phyloP scores from a whole-genome alignment of 2,113 vertebrate species.

The Glaucomys volans region DNA sequence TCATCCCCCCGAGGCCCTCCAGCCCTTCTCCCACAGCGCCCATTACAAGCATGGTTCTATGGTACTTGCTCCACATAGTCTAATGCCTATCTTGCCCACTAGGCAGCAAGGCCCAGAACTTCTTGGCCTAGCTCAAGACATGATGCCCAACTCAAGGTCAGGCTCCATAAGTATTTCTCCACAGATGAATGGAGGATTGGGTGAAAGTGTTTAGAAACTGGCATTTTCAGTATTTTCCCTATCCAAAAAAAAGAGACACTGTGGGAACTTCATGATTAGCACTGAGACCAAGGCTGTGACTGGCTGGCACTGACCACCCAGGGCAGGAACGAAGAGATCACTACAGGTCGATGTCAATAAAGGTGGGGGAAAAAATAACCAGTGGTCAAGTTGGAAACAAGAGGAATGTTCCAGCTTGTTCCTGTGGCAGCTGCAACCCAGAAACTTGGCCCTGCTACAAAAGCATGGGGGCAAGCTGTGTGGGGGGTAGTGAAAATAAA shows the following conservation, averaged over 20 bases:
- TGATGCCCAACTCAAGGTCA: neutral
- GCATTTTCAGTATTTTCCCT: neutral
- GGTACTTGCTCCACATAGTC: rapidly evolving
- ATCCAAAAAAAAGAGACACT: neutral
- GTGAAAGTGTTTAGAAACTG: neutral
- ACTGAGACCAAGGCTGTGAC: neutral
- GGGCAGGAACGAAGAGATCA: neutral
- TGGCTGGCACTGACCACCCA: neutral
- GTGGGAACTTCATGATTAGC: neutral
- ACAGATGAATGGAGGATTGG: neutral
- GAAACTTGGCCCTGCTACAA: slow-evolving; percentile 56
- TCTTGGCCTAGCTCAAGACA: neutral
- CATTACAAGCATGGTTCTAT: rapidly evolving
- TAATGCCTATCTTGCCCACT: rapidly evolving
- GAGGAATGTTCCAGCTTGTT: neutral
- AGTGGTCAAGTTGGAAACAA: slow-evolving; percentile 27
- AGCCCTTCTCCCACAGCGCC: neutral
- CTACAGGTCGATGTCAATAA: neutral
- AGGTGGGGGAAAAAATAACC: neutral
- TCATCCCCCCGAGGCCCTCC: rapidly evolving
- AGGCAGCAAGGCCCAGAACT: neutral
- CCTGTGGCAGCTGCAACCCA: slow-evolving; percentile 50
- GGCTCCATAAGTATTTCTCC: neutral
- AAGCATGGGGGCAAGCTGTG: neutral
- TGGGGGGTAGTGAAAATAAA: neutral